phyloP scores from a whole-genome alignment of 2,113 vertebrate genomes.

The Nerophis ophidion region DNA sequence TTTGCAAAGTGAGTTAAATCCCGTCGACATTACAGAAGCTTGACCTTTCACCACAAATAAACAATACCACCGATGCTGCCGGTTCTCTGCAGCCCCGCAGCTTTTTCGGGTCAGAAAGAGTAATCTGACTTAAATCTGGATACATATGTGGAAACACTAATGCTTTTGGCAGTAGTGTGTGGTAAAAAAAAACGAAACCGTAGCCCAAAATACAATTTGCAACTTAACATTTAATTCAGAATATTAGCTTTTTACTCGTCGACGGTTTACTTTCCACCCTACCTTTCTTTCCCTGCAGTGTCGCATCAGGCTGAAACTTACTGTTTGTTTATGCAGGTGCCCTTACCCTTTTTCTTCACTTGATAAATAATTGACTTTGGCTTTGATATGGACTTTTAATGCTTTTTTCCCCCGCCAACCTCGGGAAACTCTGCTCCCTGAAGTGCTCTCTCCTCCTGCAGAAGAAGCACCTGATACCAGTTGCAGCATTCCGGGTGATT shows the following conservation, averaged over 20 bases:
- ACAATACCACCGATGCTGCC: slow-evolving; percentile 30
- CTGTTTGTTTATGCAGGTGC: slow-evolving; percentile 53
- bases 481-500: slow-evolving; percentile 3
- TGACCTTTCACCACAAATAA: slow-evolving; percentile 54
- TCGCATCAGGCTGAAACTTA: slow-evolving; percentile 28
- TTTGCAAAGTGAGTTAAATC: slow-evolving; percentile 51
- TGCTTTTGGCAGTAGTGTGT: slow-evolving; percentile 14
- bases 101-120: slow-evolving; percentile 39
- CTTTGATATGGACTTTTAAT: slow-evolving; percentile 61
- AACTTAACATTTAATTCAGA: not conserved
- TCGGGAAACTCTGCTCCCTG: slow-evolving; percentile 38
- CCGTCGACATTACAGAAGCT: slow-evolving; percentile 22
- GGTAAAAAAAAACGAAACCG: slow-evolving; percentile 14
- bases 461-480: slow-evolving; percentile 34
- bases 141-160: slow-evolving; percentile 10
- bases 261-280: not conserved
- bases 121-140: slow-evolving; percentile 23
- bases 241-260: not conserved
- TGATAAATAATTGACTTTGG: slow-evolving; percentile 64
- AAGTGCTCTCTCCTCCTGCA: slow-evolving; percentile 29
- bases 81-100: slow-evolving; percentile 24
- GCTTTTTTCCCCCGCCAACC: slow-evolving; percentile 44
- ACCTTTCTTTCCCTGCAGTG: slow-evolving; percentile 9
- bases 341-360: slow-evolving; percentile 42
- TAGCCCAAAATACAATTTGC: not conserved